Conservation (phyloP, 2,888 invertebrate species). For the Ophion obscuratus region DNA sequence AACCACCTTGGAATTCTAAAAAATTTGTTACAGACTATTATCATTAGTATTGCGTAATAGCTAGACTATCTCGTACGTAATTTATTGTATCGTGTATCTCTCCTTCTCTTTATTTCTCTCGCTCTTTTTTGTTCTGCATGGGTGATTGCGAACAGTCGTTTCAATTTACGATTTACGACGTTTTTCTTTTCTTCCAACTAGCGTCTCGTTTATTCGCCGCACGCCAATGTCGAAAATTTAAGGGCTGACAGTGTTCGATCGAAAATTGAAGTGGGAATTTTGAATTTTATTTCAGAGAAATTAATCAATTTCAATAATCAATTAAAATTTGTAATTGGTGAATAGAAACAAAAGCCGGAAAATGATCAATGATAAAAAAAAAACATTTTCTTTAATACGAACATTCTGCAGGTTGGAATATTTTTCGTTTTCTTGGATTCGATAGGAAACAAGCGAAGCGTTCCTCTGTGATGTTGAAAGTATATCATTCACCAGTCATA, state of each 20-base stretch:
- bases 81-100: constrained; percentile 66
- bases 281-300: neutral
- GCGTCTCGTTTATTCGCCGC: neutral
- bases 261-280: neutral
- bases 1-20: constrained; percentile 66
- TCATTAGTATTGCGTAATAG: constrained; percentile 72
- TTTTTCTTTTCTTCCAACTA: constrained; percentile 13
- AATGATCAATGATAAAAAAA: too few species aligned
- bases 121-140: constrained; percentile 2
- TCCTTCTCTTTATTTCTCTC: neutral
- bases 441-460: too few species aligned
- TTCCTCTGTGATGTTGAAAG: too few species aligned
- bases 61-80: constrained; percentile 68
- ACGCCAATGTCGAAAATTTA: too few species aligned
- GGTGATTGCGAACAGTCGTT: constrained; percentile 60
- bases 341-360: too few species aligned
- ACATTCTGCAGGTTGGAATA: too few species aligned
- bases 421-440: too few species aligned
- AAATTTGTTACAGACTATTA: constrained; percentile 72
- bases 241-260: too few species aligned
- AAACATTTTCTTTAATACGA: too few species aligned
- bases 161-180: constrained; percentile 37
- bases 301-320: neutral
- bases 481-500: too few species aligned
- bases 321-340: neutral